Evolutionary conservation across 1,140 invertebrate genomes (phyloP).

Genomic region (Cheumatopsyche charites): DNA sequence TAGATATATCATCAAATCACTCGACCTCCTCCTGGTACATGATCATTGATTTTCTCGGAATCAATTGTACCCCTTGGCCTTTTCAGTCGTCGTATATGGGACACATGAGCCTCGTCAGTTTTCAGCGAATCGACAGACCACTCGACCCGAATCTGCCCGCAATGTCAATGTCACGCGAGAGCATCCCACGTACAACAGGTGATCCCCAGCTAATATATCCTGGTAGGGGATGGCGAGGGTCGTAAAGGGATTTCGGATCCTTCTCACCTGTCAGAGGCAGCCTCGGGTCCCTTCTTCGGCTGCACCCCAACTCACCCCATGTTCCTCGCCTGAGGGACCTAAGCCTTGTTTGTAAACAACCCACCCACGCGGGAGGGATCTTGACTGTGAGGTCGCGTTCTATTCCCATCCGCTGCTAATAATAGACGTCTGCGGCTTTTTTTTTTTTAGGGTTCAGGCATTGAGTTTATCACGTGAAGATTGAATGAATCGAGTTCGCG

Average conservation of each 20-base stretch:
- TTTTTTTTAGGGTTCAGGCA: not conserved
- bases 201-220: constrained; percentile 13
- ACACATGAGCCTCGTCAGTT: too few species aligned
- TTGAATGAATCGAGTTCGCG: not conserved
- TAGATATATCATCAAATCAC: too few species aligned
- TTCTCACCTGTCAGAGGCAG: constrained; percentile 32
- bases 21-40: too few species aligned
- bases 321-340: not conserved
- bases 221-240: not conserved
- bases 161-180: too few species aligned
- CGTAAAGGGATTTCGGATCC: constrained; percentile 36
- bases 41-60: too few species aligned
- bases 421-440: not conserved
- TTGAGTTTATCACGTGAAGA: not conserved
- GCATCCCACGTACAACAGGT: constrained; percentile 21
- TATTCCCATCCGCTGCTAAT: not conserved
- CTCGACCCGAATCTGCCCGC: too few species aligned
- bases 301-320: not conserved
- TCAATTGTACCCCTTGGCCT: too few species aligned
- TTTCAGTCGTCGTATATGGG: too few species aligned
- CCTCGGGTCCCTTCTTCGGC: not conserved
- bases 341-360: constrained; percentile 27
- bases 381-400: not conserved
- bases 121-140: too few species aligned
- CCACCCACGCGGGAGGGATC: not conserved